phyloP scores from a whole-genome alignment of 2,888 invertebrate genomes.

The Eupithecia vulgata region DNA sequence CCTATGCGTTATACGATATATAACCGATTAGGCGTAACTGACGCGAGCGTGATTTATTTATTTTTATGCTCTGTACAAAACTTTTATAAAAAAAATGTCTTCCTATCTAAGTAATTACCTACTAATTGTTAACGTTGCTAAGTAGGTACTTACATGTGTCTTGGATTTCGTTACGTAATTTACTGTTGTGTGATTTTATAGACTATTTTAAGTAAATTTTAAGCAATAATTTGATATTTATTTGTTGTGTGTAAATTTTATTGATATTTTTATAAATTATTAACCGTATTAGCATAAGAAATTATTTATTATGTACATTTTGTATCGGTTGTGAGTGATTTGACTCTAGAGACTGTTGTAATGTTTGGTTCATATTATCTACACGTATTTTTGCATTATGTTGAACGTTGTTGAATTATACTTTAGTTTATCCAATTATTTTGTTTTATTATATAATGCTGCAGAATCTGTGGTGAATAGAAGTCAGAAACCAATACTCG shows the following conservation, averaged over 20 bases:
- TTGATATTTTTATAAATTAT: slow-evolving; percentile 30
- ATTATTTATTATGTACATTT: slow-evolving; percentile 24
- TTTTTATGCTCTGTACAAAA: not conserved
- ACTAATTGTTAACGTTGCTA: not conserved
- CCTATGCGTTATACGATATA: no score
- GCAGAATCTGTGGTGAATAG: not conserved
- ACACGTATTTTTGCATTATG: slow-evolving; percentile 9
- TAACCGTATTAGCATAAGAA: not conserved
- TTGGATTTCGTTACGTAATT: not conserved
- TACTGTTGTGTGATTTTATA: not conserved
- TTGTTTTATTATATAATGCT: not conserved
- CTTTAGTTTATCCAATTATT: slow-evolving; percentile 34
- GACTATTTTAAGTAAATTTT: not conserved
- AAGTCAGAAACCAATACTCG: no score
- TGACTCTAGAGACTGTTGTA: slow-evolving; percentile 69
- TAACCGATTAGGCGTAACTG: not conserved
- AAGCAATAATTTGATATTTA: slow-evolving; percentile 33
- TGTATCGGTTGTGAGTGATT: slow-evolving; percentile 66
- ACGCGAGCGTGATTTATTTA: not conserved
- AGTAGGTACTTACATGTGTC: not conserved
- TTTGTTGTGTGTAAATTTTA: slow-evolving; percentile 36
- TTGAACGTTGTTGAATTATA: slow-evolving; percentile 68
- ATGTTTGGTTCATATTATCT: slow-evolving; percentile 46
- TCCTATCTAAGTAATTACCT: no score
- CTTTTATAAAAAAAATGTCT: not conserved